Evolutionary conservation across 2,888 invertebrate species (phyloP), one percentile per base, ranked within the genome.

Genomic region (Aphelenchoides bicaudatus): DNA sequence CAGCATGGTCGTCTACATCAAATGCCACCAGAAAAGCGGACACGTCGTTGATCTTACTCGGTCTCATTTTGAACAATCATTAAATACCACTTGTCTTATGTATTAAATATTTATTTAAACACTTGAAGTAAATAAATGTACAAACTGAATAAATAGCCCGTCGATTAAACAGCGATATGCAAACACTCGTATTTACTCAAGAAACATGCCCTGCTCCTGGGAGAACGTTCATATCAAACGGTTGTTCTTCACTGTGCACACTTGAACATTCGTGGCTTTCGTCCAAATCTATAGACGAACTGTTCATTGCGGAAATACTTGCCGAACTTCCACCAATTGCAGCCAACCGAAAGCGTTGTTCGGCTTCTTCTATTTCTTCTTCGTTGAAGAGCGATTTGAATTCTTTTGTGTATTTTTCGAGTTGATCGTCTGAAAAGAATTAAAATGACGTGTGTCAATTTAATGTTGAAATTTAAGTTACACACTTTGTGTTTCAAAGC

Each of bases 321-420:
- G 23, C 25, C 23, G 43, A 19, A 19, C 21, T 21, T 10, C 43
- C 43, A n/a, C 16, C 25, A 19, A 66, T 67, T 21, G 53, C 10
- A 3, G 66, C 68, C 5, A 70, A 30, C 1, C 66, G 51, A 27
- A 69, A 66, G 8, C 66, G 51, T 27, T 30, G 56, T 28, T 67
- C 68, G n/a, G 66, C 66, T 29, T 67, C 63, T 47, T 70, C 61
- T 2, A 66, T 47, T 46, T 66, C 67, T 19, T 62, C 62, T 25
- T 0, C 23, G 31, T 66, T 51, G 46, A 53, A 70, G 8, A 68
- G 46, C 16, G 47, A 16, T n/a, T 57, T 43, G 48, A 66, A 69
- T 6, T 70, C 69, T 3, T 31, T 25, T 4, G 39, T 31, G 43
- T 65, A 70, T 10, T 52, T 27, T 23, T 63, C 68, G 39, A 70